These are phyloP conservation scores for Cervus canadensis DNA, from an alignment of 2,113 vertebrate genomes.

Conservation along the genomic window DNA sequence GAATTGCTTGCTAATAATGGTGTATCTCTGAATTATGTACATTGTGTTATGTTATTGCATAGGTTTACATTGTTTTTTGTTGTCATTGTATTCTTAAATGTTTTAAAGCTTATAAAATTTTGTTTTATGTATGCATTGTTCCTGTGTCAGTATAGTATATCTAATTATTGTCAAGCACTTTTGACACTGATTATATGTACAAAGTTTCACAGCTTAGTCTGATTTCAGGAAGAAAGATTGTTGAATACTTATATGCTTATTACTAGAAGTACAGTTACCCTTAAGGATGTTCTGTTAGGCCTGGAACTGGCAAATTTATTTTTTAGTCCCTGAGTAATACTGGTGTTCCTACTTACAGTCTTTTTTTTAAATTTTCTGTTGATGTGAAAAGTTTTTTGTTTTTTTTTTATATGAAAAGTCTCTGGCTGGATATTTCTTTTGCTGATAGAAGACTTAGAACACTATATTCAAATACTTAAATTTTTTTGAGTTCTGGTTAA, in stretches of 20 bases:
- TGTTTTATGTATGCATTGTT: constrained; percentile 61
- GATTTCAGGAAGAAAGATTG: constrained; percentile 17
- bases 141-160: constrained; percentile 41
- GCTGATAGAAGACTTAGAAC: constrained; percentile 20
- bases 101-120: constrained; percentile 55
- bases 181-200: background rate
- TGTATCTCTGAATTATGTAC: constrained; percentile 45
- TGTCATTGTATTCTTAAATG: constrained; percentile 59
- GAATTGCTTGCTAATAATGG: constrained; percentile 47
- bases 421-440: constrained; percentile 20
- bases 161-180: constrained; percentile 43
- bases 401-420: background rate
- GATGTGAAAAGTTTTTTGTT: background rate
- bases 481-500: constrained; percentile 8
- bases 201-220: background rate
- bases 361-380: background rate
- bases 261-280: background rate
- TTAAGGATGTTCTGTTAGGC: background rate
- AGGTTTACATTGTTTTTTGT: constrained; percentile 52
- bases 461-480: background rate
- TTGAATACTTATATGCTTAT: background rate
- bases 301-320: background rate
- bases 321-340: background rate
- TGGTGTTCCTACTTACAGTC: background rate
- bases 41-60: constrained; percentile 51